Percentiles rank a stretch among this genome's conserved stretches.
Evolutionary conservation across 2,888 invertebrate genomes (phyloP).

Genomic region (Epirrhoe tristata): DNA sequence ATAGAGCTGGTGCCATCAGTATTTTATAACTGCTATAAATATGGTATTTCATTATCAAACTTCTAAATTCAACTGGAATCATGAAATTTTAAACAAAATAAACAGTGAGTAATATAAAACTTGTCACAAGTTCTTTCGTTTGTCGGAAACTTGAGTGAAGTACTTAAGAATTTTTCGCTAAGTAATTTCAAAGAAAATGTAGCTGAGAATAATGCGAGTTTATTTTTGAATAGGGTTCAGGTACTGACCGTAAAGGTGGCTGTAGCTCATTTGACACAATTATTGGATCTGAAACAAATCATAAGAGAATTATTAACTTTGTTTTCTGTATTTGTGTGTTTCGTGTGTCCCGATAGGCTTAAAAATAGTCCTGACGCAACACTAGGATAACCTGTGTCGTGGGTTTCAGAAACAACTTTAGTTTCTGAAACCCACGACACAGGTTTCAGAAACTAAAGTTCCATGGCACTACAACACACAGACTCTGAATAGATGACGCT

Average conservation of each 20-base stretch:
- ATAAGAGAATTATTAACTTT: constrained; percentile 10
- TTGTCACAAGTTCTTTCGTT: constrained; percentile 38
- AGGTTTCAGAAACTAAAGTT: too few relatives aligned
- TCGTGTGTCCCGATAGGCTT: too few relatives aligned
- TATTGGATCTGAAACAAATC: constrained; percentile 60
- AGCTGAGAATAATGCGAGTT: background rate
- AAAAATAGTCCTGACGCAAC: too few relatives aligned
- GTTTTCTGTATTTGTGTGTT: too few relatives aligned
- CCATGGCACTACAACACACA: too few relatives aligned
- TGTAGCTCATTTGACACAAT: constrained; percentile 66
- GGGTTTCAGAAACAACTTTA: too few relatives aligned
- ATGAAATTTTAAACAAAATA: constrained; percentile 11
- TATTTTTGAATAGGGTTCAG: constrained; percentile 19
- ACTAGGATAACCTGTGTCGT: too few relatives aligned
- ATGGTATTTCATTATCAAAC: background rate
- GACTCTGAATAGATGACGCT: too few relatives aligned
- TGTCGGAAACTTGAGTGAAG: constrained; percentile 25
- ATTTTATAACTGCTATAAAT: too few relatives aligned
- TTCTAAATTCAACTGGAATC: background rate
- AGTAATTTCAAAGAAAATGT: constrained; percentile 23
- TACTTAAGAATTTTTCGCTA: constrained; percentile 28
- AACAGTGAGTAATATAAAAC: constrained; percentile 28
- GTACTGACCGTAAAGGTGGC: constrained; percentile 69
- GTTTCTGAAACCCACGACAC: too few relatives aligned
- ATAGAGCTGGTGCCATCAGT: too few relatives aligned